Evolutionary conservation across 2,888 invertebrate genomes (phyloP), one percentile per base, ranked within the genome.

Genomic region (Linnaemya vulpina): DNA sequence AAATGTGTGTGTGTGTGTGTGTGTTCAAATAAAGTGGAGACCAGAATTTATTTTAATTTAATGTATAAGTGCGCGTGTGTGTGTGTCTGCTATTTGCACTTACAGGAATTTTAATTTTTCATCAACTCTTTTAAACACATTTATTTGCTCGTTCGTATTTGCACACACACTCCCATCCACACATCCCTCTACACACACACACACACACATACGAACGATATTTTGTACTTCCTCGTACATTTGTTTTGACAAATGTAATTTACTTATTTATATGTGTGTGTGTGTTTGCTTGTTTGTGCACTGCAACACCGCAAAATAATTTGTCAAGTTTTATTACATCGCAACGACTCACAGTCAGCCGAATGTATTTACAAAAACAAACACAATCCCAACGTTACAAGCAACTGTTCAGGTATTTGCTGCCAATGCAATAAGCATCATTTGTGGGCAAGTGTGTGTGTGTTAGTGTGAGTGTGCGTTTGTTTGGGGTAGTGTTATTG

Each of bases 251-350:
- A 46, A 65, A 65, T 25, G n/a, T 46, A 63, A 58, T 35, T 58
- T 58, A 40, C 38, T 5, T 38, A 4, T 35, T 22, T n/a, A 17
- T 46, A 20, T 58, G 7, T 65, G 30, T 58, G 7, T 65, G 17
- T 30, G 5, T 5, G 30, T 58, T 7, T 65, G 17, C 51, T 5
- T 70, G 40, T 43, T 4, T 81, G 49, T 76, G 58, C 73, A 73
- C 38, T 62, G 73, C 68, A 68, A 73, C 67, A 84, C 80, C 84
- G 80, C 84, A 84, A 80, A 77, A 77, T 84, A 84, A 84, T 84
- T 84, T 84, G 84, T 84, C 84, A 84, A 84, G 84, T 80, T 84
- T 84, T 84, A 84, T 84, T 84, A 84, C 84, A 84, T 77, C 62
- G 76, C 67, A 77, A 40, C 62, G 51, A 79, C 74, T 75, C 51